Evolutionary conservation across 2,113 vertebrate species (phyloP).

Genomic region (Dipodomys stephensi): DNA sequence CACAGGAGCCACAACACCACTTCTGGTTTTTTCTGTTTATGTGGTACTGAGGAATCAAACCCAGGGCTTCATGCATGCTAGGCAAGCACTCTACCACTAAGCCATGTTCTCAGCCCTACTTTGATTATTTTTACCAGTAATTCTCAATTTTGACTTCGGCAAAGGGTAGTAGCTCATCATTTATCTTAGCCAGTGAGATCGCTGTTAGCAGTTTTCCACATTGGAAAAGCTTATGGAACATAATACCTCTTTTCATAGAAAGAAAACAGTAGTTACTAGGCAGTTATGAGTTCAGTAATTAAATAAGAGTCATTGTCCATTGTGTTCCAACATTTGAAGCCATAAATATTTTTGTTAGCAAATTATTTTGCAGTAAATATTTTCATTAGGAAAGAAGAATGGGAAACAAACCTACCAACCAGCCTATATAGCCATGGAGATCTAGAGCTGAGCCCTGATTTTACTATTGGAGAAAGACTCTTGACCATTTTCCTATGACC

Average conservation of each 20-base stretch:
- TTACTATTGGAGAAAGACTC: neutral
- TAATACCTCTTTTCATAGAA: constrained; percentile 44
- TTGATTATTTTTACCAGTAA: constrained; percentile 41
- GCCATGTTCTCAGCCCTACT: neutral
- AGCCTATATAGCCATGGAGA: neutral
- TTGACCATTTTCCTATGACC: neutral
- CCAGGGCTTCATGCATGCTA: too few species aligned
- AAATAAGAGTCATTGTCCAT: constrained; percentile 7
- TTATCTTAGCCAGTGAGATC: neutral
- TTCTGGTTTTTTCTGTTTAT: too few species aligned
- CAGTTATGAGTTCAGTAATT: neutral
- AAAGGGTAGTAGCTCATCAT: constrained; percentile 21
- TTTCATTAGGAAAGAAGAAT: constrained; percentile 42
- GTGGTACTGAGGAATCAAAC: too few species aligned
- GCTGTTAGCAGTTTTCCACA: constrained; percentile 2
- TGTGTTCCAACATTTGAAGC: constrained; percentile 53
- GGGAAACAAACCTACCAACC: neutral
- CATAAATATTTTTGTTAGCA: neutral
- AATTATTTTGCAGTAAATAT: neutral
- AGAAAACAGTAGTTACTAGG: constrained; percentile 1
- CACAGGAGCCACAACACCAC: too few species aligned
- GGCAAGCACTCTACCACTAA: too few species aligned
- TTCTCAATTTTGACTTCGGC: constrained; percentile 40
- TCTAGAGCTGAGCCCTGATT: neutral
- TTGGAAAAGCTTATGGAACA: neutral